phyloP scores from a whole-genome alignment of 1,140 invertebrate genomes.

The Brachionus manjavacas region DNA sequence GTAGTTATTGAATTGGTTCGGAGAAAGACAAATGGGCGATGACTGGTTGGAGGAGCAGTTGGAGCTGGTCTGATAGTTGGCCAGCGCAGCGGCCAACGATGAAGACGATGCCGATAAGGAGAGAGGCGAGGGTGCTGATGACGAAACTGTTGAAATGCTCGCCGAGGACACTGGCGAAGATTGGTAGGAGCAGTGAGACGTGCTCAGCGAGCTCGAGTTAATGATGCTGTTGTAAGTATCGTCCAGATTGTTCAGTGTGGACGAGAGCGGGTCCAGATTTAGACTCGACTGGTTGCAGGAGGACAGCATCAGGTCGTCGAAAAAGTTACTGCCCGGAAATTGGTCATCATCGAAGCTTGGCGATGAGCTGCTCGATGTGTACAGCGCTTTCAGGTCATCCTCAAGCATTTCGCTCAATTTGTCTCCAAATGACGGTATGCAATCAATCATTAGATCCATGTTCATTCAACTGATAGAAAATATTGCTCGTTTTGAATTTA shows the following conservation, averaged over 20 bases:
- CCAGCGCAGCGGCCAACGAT: neutral
- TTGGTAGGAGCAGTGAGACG: neutral
- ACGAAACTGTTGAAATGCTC: neutral
- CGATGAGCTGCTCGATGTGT: neutral
- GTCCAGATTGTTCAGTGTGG: neutral
- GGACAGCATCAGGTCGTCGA: neutral
- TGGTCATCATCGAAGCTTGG: constrained; percentile 23
- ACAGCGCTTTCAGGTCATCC: constrained; percentile 11
- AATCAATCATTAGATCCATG: constrained; percentile 41
- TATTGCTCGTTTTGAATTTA: constrained; percentile 1
- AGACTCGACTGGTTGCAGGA: neutral
- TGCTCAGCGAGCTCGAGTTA: constrained; percentile 10
- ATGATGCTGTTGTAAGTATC: constrained; percentile 21
- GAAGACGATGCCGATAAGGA: constrained; percentile 21
- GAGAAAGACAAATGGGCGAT: neutral
- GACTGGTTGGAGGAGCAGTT: constrained; percentile 1
- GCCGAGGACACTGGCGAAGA: neutral
- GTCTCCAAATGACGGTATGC: constrained; percentile 11
- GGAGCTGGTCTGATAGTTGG: neutral
- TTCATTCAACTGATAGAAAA: constrained; percentile 8
- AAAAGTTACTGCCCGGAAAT: neutral
- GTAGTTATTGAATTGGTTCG: constrained; percentile 30
- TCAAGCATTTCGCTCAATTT: constrained; percentile 41
- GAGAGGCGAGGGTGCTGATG: constrained; percentile 38
- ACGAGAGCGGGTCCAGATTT: constrained; percentile 10